Base-by-base conservation (phyloP, 2,888 invertebrate genomes). In the Ditylenchus weischeri region DNA sequence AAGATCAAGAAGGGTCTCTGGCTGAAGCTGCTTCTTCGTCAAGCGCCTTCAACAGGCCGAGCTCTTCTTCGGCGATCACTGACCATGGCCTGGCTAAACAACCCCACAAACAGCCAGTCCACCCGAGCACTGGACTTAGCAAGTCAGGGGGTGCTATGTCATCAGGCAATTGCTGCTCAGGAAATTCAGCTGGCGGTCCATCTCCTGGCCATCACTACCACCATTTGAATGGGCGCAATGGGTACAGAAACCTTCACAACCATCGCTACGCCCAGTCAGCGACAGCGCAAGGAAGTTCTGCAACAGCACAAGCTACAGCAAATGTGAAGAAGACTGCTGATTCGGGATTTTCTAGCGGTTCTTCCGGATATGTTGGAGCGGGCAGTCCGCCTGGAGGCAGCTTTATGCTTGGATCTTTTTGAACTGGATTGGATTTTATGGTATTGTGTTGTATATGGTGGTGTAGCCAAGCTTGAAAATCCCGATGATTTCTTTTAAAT, bases 301-400 rank as follows among this genome's bases (percentile, higher is more conserved):
- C 38, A 29, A 19, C 58, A 18, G 57, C 47, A 57, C 11, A 19
- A n/a, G 58, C 64, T 23, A 19, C 64, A 47, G 35, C 23, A 10
- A 29, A 21, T 19, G 10, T 23, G 35, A 64, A 64, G 18, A 64
- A 64, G n/a, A 64, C 64, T 1, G 11, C 54, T 23, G 70, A 70
- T 21, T 68, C 69, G 21, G 70, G 70, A 57, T 70, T 70, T 51
- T 71, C 66, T 15, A 64, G 64, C 11, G 70, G 70, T 18, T 71
- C 70, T 21, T 38, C 23, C 3, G 65, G 70, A 11, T 59, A 72
- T 47, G 62, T 47, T 19, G 66, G 58, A 38, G 66, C 47, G 18
- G 60, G 60, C 8, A 50, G 54, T 18, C 70, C 70, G 54, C 70
- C 70, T n/a, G 43, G 65, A n/a, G 65, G 67, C 18, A 36, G 43